phyloP scores from a whole-genome alignment of 1,140 invertebrate species.

The Papilio glaucus region DNA sequence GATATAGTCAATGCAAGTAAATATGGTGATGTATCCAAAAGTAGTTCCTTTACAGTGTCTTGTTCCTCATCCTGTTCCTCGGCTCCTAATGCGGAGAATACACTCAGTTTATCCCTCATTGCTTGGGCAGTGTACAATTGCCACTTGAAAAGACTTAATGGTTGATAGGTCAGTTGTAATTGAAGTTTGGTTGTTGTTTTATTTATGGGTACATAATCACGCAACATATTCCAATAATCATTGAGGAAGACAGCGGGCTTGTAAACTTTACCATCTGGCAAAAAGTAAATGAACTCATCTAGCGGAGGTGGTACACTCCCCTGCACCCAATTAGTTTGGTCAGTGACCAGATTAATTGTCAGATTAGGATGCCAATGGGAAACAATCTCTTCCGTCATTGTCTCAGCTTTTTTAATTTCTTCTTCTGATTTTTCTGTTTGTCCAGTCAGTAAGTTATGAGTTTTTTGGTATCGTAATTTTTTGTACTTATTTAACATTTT shows the following conservation, averaged over 20 bases:
- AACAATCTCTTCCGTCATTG: slow-evolving; percentile 93
- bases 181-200: slow-evolving; percentile 89
- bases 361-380: slow-evolving; percentile 99
- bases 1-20: slow-evolving; percentile 95
- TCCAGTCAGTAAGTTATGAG: slow-evolving; percentile 89
- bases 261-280: slow-evolving; percentile 91
- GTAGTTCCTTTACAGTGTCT: slow-evolving; percentile 97
- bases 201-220: slow-evolving; percentile 98
- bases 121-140: slow-evolving; percentile 98
- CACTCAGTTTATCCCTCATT: slow-evolving; percentile 91
- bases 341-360: slow-evolving; percentile 97
- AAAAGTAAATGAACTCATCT: slow-evolving; percentile 96
- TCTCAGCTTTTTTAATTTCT: slow-evolving; percentile 91
- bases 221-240: slow-evolving; percentile 99
- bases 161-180: slow-evolving; percentile 94
- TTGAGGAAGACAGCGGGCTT: slow-evolving; percentile 98
- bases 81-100: slow-evolving; percentile 85
- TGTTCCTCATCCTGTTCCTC: slow-evolving; percentile 95
- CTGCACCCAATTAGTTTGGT: slow-evolving; percentile 96
- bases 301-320: slow-evolving; percentile 95
- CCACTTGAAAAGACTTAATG: slow-evolving; percentile 98
- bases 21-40: slow-evolving; percentile 98
- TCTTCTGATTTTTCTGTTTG: slow-evolving; percentile 91
- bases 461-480: slow-evolving; percentile 93
- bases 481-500: slow-evolving; percentile 97